phyloP scores from a whole-genome alignment of 2,797 vertebrate genomes.

The Falco biarmicus region DNA sequence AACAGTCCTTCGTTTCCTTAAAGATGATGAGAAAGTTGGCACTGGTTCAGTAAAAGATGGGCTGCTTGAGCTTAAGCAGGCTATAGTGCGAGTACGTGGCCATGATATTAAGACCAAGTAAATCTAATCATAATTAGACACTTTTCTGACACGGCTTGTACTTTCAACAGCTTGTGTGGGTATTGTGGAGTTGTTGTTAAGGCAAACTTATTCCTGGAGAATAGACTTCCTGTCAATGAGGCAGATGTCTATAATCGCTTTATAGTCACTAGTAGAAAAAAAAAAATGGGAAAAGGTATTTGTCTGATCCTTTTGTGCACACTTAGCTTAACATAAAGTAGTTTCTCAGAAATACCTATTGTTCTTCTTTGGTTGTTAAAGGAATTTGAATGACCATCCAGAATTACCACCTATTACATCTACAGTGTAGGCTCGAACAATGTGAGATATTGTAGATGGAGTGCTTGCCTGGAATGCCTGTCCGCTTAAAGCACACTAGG shows the following conservation, averaged over 20 bases:
- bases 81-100: not conserved
- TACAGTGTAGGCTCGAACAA: not conserved
- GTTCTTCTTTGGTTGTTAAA: not conserved
- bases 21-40: not conserved
- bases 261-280: not conserved
- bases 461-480: not conserved
- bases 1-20: not conserved
- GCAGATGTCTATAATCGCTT: not conserved
- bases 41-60: not conserved
- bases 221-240: not conserved
- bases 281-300: not conserved
- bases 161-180: not conserved
- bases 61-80: not conserved
- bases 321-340: not conserved
- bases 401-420: not conserved
- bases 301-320: not conserved
- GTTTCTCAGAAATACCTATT: not conserved
- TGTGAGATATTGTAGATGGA: not conserved
- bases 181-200: not conserved
- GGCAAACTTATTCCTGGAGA: not conserved
- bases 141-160: not conserved
- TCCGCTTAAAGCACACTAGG: not conserved
- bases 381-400: not conserved
- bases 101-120: not conserved
- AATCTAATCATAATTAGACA: not conserved